Evolutionary conservation across 2,888 invertebrate genomes (phyloP).

Genomic region (Odontomyia ornata): DNA sequence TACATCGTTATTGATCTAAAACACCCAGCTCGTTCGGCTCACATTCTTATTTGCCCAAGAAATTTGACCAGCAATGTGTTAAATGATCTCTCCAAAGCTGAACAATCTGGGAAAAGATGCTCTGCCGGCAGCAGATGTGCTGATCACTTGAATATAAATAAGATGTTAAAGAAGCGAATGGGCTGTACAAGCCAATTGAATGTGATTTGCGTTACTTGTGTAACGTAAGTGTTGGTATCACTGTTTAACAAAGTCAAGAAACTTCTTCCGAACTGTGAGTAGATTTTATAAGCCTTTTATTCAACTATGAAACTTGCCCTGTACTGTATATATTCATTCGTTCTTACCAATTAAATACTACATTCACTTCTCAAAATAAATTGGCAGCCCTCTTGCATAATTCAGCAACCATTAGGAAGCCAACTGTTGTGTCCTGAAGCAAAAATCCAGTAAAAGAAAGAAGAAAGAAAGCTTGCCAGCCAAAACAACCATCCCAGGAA

Average conservation of each 20-base stretch:
- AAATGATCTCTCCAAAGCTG: constrained; percentile 7
- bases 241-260: no score
- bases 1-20: background rate
- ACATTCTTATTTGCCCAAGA: constrained; percentile 29
- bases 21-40: constrained; percentile 11
- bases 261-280: no score
- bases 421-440: background rate
- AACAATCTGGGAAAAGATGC: background rate
- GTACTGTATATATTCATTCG: no score
- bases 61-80: constrained; percentile 35
- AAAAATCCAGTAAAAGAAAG: background rate
- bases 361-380: no score
- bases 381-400: background rate
- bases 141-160: background rate
- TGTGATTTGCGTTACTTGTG: no score
- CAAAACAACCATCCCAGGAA: constrained; percentile 15
- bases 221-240: no score
- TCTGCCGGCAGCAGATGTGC: background rate
- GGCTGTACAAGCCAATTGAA: no score
- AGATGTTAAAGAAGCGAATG: no score
- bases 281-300: no score
- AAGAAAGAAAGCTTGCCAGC: constrained; percentile 15
- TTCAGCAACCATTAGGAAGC: background rate
- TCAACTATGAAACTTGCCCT: no score
- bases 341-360: no score